These are phyloP conservation scores for Eulemur rubriventer DNA, from an alignment of 2,797 vertebrate genomes.

Conservation along the genomic window DNA sequence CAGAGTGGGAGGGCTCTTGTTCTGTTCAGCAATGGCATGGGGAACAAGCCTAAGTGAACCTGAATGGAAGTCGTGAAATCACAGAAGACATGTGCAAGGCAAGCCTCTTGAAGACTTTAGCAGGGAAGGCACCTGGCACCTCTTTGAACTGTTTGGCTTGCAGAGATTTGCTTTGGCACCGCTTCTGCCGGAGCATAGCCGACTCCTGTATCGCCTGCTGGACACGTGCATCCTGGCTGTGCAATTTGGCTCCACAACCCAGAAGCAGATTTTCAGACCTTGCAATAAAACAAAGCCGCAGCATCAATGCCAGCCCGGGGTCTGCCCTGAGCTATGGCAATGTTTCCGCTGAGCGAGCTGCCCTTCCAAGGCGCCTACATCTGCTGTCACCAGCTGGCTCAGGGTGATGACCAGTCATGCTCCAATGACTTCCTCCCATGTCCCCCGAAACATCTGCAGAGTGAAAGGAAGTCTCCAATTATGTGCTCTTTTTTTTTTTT, in stretches of 20 bases:
- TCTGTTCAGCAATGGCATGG: not conserved
- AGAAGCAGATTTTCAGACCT: not conserved
- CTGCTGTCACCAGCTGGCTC: conserved; percentile 64
- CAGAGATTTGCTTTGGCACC: not conserved
- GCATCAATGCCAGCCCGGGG: not conserved
- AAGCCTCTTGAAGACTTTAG: fast-evolving
- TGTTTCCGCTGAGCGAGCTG: not conserved
- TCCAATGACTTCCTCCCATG: not conserved
- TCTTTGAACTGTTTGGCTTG: not conserved
- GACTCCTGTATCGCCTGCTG: fast-evolving
- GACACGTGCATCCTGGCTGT: not conserved
- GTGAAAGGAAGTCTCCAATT: conserved; percentile 41
- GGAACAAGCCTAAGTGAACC: not conserved
- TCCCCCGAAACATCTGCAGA: not conserved
- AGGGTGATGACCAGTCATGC: conserved; percentile 61
- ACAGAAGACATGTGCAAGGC: fast-evolving
- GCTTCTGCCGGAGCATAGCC: fast-evolving
- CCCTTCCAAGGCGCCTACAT: conserved; percentile 41
- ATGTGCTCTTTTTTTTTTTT: not conserved
- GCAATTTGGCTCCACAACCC: not conserved
- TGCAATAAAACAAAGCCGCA: not conserved
- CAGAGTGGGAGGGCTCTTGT: not conserved
- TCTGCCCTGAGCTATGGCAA: not conserved
- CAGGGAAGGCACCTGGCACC: not conserved
- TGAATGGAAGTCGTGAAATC: not conserved